Evolutionary conservation across 2,113 vertebrate genomes (phyloP).

Genomic region (Sturnus vulgaris): DNA sequence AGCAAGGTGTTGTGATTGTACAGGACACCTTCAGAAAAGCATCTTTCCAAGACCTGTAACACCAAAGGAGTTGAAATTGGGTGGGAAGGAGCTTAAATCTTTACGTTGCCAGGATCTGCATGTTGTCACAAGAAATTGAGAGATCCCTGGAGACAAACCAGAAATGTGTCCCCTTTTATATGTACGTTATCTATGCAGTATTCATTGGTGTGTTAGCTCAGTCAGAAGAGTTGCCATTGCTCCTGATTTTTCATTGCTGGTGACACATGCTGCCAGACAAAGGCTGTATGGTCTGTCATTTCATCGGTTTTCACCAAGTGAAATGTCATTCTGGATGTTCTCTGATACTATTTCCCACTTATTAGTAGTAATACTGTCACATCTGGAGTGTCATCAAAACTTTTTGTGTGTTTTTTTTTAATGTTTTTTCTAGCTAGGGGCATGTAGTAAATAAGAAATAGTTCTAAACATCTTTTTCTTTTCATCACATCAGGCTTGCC

Average conservation of each 20-base stretch:
- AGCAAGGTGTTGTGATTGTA: neutral
- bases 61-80: neutral
- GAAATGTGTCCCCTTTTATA: neutral
- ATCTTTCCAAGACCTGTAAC: neutral
- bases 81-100: neutral
- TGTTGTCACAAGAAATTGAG: neutral
- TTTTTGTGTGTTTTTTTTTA: neutral
- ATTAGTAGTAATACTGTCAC: neutral
- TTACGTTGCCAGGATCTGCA: neutral
- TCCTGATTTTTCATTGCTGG: neutral
- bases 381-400: neutral
- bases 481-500: slow-evolving; percentile 83
- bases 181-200: neutral
- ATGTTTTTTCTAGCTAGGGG: neutral
- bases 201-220: neutral
- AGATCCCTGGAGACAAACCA: neutral
- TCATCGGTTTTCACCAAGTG: neutral
- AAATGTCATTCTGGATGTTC: neutral
- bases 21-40: neutral
- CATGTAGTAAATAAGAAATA: neutral
- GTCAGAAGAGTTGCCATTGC: neutral
- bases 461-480: neutral
- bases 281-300: neutral
- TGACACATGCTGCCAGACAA: neutral
- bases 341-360: neutral